A percentile compares a stretch with the other conserved stretches of the same genome.
These are phyloP conservation scores for Balearica regulorum DNA, from an alignment of 2,797 vertebrate species.

Conservation along the genomic window DNA sequence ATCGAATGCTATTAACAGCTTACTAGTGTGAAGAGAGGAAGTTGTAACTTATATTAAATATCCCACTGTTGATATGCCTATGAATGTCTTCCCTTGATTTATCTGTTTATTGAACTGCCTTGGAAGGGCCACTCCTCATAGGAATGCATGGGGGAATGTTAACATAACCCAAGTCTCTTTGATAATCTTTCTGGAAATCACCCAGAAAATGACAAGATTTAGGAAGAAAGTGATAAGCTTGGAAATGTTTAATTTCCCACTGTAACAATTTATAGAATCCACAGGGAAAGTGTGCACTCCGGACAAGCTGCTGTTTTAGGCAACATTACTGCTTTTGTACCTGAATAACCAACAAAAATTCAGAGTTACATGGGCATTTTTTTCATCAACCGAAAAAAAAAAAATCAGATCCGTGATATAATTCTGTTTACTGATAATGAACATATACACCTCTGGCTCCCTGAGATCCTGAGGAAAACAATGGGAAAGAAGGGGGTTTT, in stretches of 20 bases:
- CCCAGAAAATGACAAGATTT: slow-evolving; percentile 31
- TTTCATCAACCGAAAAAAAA: neutral
- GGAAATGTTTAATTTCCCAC: slow-evolving; percentile 20
- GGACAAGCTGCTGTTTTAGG: neutral
- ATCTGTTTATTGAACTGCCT: slow-evolving; percentile 69
- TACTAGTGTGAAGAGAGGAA: slow-evolving; percentile 56
- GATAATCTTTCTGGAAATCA: slow-evolving; percentile 39
- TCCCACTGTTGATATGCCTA: slow-evolving; percentile 58
- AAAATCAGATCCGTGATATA: neutral
- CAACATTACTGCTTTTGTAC: neutral
- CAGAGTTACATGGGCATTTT: neutral
- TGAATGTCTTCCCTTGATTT: slow-evolving; percentile 66
- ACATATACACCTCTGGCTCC: neutral
- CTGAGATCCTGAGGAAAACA: neutral
- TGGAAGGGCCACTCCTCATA: slow-evolving; percentile 36
- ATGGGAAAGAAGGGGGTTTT: neutral
- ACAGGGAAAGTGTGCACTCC: neutral
- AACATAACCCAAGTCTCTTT: slow-evolving; percentile 12
- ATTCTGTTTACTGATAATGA: neutral
- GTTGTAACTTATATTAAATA: slow-evolving; percentile 61
- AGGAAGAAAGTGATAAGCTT: slow-evolving; percentile 1
- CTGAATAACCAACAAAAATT: neutral
- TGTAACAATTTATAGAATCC: neutral
- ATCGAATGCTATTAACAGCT: slow-evolving; percentile 64
- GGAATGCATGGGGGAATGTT: slow-evolving; percentile 1